Base-by-base conservation (phyloP, 2,797 vertebrate genomes). In the Pangasius macronema region DNA sequence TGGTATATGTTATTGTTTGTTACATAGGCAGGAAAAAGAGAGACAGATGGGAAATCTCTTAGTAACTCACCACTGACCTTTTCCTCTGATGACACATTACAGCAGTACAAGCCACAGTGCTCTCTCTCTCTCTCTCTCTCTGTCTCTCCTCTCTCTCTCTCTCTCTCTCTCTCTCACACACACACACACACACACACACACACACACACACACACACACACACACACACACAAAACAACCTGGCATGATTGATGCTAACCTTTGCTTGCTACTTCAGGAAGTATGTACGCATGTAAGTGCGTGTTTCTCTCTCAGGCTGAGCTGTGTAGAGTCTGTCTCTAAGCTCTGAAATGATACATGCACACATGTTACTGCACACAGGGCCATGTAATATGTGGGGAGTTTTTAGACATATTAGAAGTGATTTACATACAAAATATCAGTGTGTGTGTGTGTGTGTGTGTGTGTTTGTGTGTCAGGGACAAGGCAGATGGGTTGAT, bases 71-170 rank as follows among this genome's bases (percentile, higher is more conserved):
- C 49, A 73, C 84, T 95, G 95, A 95, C 95, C 95, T 96, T 96
- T 95, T 92, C 93, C 92, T 95, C 91, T 94, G 95, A 96, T 95
- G 94, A 93, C 93, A 94, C 93, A 94, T 95, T 94, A 95, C 93
- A 93, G 93, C 90, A 92, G 92, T 94, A 94, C 95, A 93, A 94
- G 92, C 88, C n/a, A 84, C 93, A 93, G 85, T 91, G 83, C 92
- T 93, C 93, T 93, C 93, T 16, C 89, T 83, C 89, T 68, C 84
- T 70, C 80, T 79, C 67, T 81, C 76, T 61, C 73, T 51, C 2
- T 39, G 2, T 39, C 39, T 42, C 39, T 2, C 2, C 39, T 39
- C 39, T 42, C 39, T 5, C 39, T 42, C 39, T 42, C 39, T 42
- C 39, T 42, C 39, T 42, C 39, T 42, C 39, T 39, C 39, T 2